These are phyloP conservation scores for Andrena cerasifolii DNA, from an alignment of 1,140 invertebrate species.

Conservation along the genomic window DNA sequence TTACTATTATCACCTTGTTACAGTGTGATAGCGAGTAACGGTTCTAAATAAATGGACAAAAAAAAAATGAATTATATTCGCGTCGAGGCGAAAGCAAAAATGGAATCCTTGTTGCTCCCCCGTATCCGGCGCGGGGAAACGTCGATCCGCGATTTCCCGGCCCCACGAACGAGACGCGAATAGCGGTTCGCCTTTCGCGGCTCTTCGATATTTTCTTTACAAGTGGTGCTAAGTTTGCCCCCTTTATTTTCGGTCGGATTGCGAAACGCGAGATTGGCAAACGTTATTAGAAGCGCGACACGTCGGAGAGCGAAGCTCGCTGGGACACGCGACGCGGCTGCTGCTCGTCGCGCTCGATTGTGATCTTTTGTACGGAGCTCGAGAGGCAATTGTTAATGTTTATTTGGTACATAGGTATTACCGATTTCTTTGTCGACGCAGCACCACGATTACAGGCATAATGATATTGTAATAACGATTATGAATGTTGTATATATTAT, in stretches of 20 bases:
- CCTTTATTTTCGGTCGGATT: neutral
- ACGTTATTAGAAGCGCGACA: neutral
- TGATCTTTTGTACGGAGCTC: constrained; percentile 58
- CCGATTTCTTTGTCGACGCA: constrained; percentile 29
- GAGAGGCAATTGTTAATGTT: constrained; percentile 64
- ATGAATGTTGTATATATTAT: constrained; percentile 68
- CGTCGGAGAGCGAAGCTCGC: neutral
- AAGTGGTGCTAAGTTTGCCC: neutral
- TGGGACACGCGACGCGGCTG: neutral
- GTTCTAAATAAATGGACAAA: constrained; percentile 30
- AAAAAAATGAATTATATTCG: constrained; percentile 24
- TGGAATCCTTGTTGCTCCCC: constrained; percentile 43
- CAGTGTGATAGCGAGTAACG: constrained; percentile 42
- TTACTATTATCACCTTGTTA: constrained; percentile 63
- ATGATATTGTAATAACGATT: constrained; percentile 54
- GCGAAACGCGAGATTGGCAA: neutral
- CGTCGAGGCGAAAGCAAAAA: constrained; percentile 30
- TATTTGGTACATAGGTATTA: constrained; percentile 42
- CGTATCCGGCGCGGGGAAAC: neutral
- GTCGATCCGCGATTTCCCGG: neutral
- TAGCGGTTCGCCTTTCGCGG: neutral
- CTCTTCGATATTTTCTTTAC: neutral
- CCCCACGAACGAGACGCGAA: neutral
- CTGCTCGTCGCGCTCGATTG: constrained; percentile 42
- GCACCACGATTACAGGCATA: constrained; percentile 54